Evolutionary conservation across 2,113 vertebrate species (phyloP).

Genomic region (Pachycephala philippinensis): DNA sequence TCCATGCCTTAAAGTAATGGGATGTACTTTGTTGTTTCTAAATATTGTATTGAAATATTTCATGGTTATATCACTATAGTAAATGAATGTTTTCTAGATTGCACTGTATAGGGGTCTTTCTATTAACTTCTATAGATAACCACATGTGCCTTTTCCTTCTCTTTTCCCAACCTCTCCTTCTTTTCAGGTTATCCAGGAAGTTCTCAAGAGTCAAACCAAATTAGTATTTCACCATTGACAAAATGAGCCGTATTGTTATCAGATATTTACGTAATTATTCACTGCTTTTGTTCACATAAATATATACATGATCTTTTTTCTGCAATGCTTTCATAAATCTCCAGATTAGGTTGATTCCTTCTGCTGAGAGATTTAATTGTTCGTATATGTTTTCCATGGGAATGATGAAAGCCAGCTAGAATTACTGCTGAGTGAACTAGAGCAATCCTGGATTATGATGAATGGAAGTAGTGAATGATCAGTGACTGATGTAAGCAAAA

Average conservation of each 20-base stretch:
- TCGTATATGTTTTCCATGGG: neutral
- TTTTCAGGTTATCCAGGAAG: neutral
- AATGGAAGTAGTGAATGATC: slow-evolving; percentile 29
- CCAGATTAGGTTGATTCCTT: neutral
- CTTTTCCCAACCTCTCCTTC: neutral
- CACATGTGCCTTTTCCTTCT: neutral
- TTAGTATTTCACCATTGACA: neutral
- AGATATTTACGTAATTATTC: neutral
- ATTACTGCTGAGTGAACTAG: slow-evolving; percentile 13
- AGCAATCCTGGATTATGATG: slow-evolving; percentile 5
- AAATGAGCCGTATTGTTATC: neutral
- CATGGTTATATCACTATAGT: neutral
- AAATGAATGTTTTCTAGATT: neutral
- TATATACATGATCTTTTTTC: neutral
- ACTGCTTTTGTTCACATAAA: neutral
- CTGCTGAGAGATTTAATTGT: slow-evolving; percentile 49
- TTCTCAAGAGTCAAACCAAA: neutral
- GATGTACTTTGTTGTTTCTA: neutral
- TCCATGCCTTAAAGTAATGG: neutral
- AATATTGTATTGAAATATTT: neutral
- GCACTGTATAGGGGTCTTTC: neutral
- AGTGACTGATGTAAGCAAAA: slow-evolving; percentile 9
- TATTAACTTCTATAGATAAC: neutral
- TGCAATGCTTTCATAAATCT: neutral
- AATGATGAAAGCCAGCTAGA: slow-evolving; percentile 44